Conservation (phyloP, 2,888 invertebrate species). For the Latrodectus hesperus region DNA sequence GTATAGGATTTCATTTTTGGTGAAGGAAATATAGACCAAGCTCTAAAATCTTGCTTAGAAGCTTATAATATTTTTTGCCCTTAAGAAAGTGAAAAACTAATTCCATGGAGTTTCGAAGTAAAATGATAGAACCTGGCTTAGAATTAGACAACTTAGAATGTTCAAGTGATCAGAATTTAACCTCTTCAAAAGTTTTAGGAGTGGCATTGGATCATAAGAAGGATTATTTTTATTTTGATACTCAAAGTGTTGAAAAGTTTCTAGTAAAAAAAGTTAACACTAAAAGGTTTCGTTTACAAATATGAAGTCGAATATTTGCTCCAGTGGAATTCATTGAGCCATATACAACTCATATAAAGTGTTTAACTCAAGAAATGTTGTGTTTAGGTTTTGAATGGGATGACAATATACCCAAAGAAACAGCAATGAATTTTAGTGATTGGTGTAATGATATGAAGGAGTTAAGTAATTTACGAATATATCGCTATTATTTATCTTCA, state of each 20-base stretch:
- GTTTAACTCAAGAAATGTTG: background rate
- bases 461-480: no score
- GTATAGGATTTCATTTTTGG: background rate
- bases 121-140: constrained; percentile 16
- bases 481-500: no score
- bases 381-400: background rate
- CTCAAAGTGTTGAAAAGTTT: no score
- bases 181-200: no score
- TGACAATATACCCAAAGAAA: background rate
- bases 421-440: no score
- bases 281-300: no score
- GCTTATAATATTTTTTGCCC: background rate
- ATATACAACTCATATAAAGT: background rate
- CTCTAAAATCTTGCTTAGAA: background rate
- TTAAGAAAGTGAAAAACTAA: no score
- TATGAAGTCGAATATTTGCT: background rate
- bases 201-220: no score
- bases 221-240: no score
- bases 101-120: constrained; percentile 29
- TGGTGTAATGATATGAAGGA: background rate
- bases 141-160: background rate
- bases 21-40: background rate
- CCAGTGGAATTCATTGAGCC: background rate
- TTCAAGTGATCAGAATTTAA: background rate
- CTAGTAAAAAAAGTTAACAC: no score